Percentiles rank a stretch among this genome's conserved stretches.
Evolutionary conservation across 2,113 vertebrate genomes (phyloP).

Genomic region (Pampusana beccarii): DNA sequence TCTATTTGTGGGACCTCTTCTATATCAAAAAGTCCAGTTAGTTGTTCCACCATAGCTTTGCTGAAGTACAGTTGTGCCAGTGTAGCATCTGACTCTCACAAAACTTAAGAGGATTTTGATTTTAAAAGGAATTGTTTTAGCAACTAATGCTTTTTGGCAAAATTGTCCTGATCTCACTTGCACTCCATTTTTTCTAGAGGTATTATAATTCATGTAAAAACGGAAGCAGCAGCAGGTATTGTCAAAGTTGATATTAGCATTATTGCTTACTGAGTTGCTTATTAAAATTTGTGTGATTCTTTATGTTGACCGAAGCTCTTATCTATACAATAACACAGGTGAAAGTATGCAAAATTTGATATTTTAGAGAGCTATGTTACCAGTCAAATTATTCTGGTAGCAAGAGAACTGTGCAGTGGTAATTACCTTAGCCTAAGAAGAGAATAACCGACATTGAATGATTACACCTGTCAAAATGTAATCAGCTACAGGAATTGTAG

Average conservation of each 20-base stretch:
- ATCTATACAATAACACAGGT: not conserved
- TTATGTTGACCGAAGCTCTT: not conserved
- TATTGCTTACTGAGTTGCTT: not conserved
- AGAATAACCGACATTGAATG: not conserved
- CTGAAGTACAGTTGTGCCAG: not conserved
- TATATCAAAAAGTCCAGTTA: not conserved
- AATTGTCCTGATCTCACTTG: not conserved
- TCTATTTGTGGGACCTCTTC: not conserved
- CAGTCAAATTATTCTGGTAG: not conserved
- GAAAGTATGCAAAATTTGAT: not conserved
- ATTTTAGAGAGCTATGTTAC: not conserved
- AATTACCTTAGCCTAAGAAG: not conserved
- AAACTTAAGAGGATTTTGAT: not conserved
- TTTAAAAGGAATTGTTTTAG: not conserved
- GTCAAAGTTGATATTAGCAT: not conserved
- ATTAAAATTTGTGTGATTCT: not conserved
- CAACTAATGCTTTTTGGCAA: not conserved
- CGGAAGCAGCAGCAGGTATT: not conserved
- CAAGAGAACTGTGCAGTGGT: not conserved
- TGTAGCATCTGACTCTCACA: not conserved
- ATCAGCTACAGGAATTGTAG: not conserved
- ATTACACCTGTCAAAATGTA: conserved; percentile 13
- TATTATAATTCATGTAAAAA: not conserved
- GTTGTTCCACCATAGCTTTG: not conserved
- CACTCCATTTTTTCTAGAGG: not conserved